Evolutionary conservation across 2,888 invertebrate genomes (phyloP).

Genomic region (Allolobophora icterica): DNA sequence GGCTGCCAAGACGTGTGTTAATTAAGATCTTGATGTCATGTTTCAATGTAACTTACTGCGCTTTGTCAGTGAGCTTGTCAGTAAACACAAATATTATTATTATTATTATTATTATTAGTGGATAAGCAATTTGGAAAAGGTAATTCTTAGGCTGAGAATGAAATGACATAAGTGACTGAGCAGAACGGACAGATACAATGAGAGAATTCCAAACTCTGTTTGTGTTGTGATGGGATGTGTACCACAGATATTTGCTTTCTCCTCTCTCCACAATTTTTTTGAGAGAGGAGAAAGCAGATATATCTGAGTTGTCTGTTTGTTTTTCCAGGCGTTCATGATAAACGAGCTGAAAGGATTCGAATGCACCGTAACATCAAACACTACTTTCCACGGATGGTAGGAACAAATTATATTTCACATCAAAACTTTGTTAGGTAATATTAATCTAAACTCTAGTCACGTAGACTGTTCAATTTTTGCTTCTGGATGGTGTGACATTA

Average conservation of each 20-base stretch:
- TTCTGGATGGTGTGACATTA: background rate
- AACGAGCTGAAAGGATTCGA: constrained; percentile 44
- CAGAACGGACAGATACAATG: no score
- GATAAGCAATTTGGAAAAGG: no score
- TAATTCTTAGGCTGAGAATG: no score
- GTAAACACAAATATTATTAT: no score
- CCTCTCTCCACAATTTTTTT: background rate
- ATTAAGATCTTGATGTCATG: no score
- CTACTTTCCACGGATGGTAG: background rate
- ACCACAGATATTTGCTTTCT: background rate
- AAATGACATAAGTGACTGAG: no score
- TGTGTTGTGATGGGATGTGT: background rate
- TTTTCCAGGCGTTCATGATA: constrained; percentile 44
- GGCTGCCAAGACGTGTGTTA: no score
- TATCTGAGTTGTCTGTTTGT: background rate
- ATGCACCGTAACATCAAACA: background rate
- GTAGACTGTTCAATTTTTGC: background rate
- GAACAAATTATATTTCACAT: background rate
- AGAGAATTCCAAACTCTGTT: background rate
- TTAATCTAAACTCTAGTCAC: background rate
- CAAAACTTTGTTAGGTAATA: background rate
- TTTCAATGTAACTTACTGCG: no score
- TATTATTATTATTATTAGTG: no score
- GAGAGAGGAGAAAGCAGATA: no score
- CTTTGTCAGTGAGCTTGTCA: no score